These are phyloP conservation scores for Florisuga fusca DNA, from an alignment of 2,797 vertebrate species.

Conservation along the genomic window DNA sequence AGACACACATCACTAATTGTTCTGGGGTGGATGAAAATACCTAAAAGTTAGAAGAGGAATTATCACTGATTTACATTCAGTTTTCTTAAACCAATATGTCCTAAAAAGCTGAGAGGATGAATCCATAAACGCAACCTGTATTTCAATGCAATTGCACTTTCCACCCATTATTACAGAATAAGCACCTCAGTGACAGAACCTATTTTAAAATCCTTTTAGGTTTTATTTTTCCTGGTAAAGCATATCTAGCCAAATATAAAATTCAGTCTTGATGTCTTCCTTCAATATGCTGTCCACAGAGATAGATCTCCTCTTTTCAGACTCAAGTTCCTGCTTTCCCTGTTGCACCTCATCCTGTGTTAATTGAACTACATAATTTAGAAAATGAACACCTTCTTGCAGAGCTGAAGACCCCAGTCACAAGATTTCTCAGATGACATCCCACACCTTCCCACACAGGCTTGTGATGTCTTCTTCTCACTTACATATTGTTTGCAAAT, in stretches of 20 bases:
- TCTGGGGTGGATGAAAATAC: not conserved
- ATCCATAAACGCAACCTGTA: not conserved
- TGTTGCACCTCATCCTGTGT: not conserved
- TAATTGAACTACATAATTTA: not conserved
- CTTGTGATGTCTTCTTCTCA: not conserved
- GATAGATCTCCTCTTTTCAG: not conserved
- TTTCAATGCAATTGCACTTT: not conserved
- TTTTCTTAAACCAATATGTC: accelerated
- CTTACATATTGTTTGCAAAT: not conserved
- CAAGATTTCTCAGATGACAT: not conserved
- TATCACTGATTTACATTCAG: not conserved
- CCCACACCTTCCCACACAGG: not conserved
- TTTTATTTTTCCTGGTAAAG: not conserved
- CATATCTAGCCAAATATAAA: not conserved
- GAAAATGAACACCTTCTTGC: not conserved
- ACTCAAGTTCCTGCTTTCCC: not conserved
- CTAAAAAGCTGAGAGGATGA: not conserved
- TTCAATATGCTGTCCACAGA: not conserved
- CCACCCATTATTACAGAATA: not conserved
- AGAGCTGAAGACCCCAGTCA: not conserved
- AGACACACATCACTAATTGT: not conserved
- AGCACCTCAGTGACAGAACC: accelerated
- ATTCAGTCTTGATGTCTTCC: not conserved
- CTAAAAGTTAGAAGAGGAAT: not conserved
- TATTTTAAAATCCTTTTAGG: not conserved